Conservation (phyloP, 2,797 vertebrate genomes). For the Catharus ustulatus region DNA sequence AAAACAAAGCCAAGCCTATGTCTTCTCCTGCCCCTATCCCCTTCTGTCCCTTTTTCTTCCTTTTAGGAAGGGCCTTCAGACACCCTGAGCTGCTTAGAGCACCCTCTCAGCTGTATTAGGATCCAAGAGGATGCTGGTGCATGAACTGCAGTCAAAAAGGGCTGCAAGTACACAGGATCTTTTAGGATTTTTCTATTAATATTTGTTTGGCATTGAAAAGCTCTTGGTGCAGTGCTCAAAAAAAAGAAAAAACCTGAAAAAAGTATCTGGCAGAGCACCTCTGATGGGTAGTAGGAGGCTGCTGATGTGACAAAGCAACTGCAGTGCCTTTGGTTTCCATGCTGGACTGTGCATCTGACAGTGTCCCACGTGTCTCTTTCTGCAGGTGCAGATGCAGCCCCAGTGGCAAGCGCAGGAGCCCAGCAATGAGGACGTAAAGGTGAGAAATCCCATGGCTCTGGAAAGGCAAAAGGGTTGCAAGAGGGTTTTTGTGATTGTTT, state of each 20-base stretch:
- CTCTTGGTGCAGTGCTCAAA: neutral
- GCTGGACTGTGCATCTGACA: neutral
- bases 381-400: constrained; percentile 40
- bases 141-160: neutral
- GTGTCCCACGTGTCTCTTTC: neutral
- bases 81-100: neutral
- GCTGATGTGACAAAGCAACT: neutral
- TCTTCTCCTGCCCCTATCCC: neutral
- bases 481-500: neutral
- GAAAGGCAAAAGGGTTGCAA: neutral
- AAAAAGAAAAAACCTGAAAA: neutral
- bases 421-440: neutral
- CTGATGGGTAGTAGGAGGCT: neutral
- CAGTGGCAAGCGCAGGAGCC: constrained; percentile 28
- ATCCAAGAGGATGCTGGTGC: neutral
- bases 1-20: neutral
- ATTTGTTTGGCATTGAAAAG: neutral
- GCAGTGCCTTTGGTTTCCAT: neutral
- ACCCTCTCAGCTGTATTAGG: neutral
- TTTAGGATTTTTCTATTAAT: neutral
- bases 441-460: neutral
- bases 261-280: neutral
- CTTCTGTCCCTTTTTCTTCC: neutral
- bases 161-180: neutral
- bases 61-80: neutral